These are phyloP conservation scores for Coregonus clupeaformis DNA, from an alignment of 2,113 vertebrate species.

Conservation along the genomic window DNA sequence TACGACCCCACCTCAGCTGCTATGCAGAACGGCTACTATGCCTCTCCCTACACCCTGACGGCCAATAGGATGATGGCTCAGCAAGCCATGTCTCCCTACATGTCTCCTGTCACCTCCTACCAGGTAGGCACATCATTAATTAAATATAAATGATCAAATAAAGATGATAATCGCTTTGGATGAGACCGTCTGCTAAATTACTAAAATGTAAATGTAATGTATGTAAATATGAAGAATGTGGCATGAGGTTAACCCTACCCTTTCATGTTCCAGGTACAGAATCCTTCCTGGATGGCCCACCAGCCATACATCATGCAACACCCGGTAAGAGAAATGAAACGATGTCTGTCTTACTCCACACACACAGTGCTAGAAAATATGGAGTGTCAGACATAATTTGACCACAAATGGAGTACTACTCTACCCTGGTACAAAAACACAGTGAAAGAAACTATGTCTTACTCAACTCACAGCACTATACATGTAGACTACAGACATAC, in stretches of 20 bases:
- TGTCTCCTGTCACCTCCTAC: slow-evolving; percentile 94
- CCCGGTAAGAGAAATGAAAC: slow-evolving; percentile 81
- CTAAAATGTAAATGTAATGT: too few species aligned
- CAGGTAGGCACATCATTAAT: slow-evolving; percentile 74
- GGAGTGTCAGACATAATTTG: too few species aligned
- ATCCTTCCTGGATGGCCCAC: slow-evolving; percentile 97
- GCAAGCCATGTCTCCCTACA: slow-evolving; percentile 90
- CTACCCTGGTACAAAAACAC: too few species aligned
- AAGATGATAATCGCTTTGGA: too few species aligned
- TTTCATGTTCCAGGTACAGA: slow-evolving; percentile 81
- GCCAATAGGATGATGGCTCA: slow-evolving; percentile 92
- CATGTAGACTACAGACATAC: not conserved
- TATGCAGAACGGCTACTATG: slow-evolving; percentile 96
- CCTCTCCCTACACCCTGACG: slow-evolving; percentile 92
- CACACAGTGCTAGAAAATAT: too few species aligned
- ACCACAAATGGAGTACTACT: too few species aligned
- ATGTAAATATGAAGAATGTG: not conserved
- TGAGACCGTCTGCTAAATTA: too few species aligned
- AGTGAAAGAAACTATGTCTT: too few species aligned
- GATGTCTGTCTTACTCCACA: not conserved
- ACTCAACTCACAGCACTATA: not conserved
- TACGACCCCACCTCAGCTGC: slow-evolving; percentile 95
- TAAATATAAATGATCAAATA: too few species aligned
- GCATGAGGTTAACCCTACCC: not conserved
- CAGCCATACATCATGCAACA: slow-evolving; percentile 98